Percentiles rank a stretch among this genome's conserved stretches.
phyloP scores from a whole-genome alignment of 2,888 invertebrate species.

The Hyppa rectilinea region DNA sequence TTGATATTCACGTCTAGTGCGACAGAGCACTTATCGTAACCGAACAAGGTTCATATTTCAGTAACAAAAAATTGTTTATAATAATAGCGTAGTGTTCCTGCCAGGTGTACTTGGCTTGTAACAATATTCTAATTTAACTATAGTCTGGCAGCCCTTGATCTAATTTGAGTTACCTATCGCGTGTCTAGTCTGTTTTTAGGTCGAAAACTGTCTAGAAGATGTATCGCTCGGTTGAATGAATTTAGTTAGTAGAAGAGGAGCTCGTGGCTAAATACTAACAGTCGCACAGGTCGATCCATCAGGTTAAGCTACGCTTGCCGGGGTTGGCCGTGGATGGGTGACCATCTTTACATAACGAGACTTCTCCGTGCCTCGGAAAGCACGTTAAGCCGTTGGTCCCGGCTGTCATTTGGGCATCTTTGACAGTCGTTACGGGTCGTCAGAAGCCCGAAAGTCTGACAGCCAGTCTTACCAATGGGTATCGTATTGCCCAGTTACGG shows the following conservation, averaged over 20 bases:
- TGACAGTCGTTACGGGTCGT: neutral
- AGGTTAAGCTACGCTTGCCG: no score
- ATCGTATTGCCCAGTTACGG: no score
- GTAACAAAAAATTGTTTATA: slow-evolving; percentile 68
- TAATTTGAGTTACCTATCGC: slow-evolving; percentile 66
- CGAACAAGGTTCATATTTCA: slow-evolving; percentile 74
- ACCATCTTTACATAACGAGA: no score
- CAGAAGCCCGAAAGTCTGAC: no score
- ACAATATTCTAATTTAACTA: slow-evolving; percentile 85
- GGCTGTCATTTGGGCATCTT: neutral
- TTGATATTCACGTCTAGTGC: slow-evolving; percentile 16
- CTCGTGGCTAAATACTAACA: no score
- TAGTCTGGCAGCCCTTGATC: slow-evolving; percentile 86
- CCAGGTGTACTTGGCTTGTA: slow-evolving; percentile 86
- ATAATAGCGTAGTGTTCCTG: slow-evolving; percentile 85
- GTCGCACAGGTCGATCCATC: no score
- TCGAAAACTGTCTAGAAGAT: slow-evolving; percentile 53
- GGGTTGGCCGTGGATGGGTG: no score
- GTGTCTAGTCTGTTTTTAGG: slow-evolving; percentile 58
- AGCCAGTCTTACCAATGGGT: no score
- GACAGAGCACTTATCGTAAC: slow-evolving; percentile 46
- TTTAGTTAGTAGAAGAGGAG: no score
- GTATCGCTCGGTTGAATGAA: slow-evolving; percentile 45
- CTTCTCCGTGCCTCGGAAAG: no score
- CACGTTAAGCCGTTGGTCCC: neutral